Evolutionary conservation across 2,113 vertebrate species (phyloP).

Genomic region (Neolamprologus longior): DNA sequence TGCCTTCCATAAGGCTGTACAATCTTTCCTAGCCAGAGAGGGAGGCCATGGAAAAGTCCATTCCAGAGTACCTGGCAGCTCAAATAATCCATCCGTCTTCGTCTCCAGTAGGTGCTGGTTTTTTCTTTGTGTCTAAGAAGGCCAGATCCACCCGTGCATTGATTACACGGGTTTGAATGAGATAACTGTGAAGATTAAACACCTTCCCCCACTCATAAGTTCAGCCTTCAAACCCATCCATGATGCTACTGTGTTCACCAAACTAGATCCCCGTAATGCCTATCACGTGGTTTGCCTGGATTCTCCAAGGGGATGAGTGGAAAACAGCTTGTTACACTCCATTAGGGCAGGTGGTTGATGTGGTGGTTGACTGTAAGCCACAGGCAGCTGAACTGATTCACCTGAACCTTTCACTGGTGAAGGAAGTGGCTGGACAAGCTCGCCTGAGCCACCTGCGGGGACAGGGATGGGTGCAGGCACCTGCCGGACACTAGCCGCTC

Average conservation of each 20-base stretch:
- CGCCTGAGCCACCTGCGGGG: background rate
- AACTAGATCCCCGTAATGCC: background rate
- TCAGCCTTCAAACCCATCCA: background rate
- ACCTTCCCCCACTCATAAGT: background rate
- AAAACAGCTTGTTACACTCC: background rate
- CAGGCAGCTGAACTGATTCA: background rate
- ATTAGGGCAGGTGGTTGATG: background rate
- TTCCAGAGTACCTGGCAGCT: background rate
- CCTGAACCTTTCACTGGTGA: background rate
- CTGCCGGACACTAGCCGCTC: background rate
- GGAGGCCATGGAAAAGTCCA: background rate
- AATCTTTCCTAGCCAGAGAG: background rate
- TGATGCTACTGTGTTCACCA: background rate
- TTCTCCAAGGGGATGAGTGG: background rate
- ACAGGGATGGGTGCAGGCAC: background rate
- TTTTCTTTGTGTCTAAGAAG: background rate
- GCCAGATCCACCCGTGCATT: background rate
- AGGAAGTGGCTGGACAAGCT: background rate
- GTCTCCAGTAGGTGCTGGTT: background rate
- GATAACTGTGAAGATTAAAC: background rate
- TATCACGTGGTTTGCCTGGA: background rate
- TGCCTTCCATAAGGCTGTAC: background rate
- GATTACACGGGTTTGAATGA: background rate
- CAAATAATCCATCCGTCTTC: accelerated
- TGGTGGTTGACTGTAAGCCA: background rate